phyloP scores from a whole-genome alignment of 2,797 vertebrate genomes.

The Alauda arvensis region DNA sequence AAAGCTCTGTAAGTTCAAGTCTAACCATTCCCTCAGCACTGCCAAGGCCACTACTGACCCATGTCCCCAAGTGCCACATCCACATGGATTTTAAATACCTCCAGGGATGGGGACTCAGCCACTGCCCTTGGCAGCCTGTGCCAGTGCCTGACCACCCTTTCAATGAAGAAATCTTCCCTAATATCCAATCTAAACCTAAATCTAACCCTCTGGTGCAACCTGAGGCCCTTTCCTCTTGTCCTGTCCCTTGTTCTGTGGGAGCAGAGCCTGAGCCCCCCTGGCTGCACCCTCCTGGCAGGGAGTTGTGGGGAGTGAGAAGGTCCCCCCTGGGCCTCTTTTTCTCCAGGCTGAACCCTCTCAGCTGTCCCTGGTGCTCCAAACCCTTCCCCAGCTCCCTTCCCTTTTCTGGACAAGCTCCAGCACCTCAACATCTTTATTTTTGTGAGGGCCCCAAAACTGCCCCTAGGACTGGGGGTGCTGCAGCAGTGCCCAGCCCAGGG shows the following conservation, averaged over 20 bases:
- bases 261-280: not conserved
- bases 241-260: not conserved
- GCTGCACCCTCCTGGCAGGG: rapidly evolving
- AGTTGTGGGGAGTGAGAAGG: rapidly evolving
- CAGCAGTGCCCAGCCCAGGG: not conserved
- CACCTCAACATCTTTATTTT: not conserved
- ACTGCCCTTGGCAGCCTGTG: not conserved
- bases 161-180: not conserved
- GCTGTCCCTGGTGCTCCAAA: not conserved
- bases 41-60: not conserved
- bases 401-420: not conserved
- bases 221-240: rapidly evolving
- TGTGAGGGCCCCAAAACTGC: rapidly evolving
- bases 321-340: not conserved
- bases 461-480: rapidly evolving
- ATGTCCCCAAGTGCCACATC: not conserved
- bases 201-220: not conserved
- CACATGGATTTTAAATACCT: rapidly evolving
- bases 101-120: not conserved
- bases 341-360: not conserved
- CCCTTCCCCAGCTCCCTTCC: not conserved
- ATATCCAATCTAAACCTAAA: not conserved
- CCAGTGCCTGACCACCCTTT: not conserved
- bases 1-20: not conserved
- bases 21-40: rapidly evolving